Evolutionary conservation across 2,888 invertebrate genomes (phyloP).

Genomic region (Andrena chrysosceles): DNA sequence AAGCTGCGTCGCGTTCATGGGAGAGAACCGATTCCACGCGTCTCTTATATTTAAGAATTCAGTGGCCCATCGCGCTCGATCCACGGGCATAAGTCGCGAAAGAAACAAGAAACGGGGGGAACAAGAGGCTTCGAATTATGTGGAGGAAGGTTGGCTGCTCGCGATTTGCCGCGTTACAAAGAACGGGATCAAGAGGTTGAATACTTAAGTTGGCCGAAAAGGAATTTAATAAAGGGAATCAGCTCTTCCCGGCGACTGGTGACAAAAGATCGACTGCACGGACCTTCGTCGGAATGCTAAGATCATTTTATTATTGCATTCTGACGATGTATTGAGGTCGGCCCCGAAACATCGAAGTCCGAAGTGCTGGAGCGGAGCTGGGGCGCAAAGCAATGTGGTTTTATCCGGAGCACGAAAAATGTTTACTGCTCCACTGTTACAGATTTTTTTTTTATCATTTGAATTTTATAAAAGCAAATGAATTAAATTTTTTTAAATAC

Average conservation of each 20-base stretch:
- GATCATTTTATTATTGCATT: conserved; percentile 45
- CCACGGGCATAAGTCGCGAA: background rate
- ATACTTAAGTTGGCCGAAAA: conserved; percentile 30
- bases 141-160: background rate
- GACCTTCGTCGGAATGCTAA: background rate
- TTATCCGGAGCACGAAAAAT: background rate
- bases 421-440: no score
- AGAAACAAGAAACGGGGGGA: background rate
- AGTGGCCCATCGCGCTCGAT: conserved; percentile 7
- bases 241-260: conserved; percentile 5
- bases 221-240: conserved; percentile 50
- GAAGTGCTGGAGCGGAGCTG: background rate
- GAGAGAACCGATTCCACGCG: background rate
- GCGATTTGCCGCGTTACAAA: conserved; percentile 20
- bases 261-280: conserved; percentile 13
- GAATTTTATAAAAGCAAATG: no score
- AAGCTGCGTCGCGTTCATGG: background rate
- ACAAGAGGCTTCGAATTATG: conserved; percentile 21
- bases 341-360: background rate
- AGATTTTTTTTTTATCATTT: no score
- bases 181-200: conserved; percentile 29
- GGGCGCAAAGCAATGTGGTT: background rate
- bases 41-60: conserved; percentile 33
- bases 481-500: no score
- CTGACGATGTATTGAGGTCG: background rate